Evolutionary conservation across 2,888 invertebrate genomes (phyloP).

Genomic region (Andricus quercusramuli): DNA sequence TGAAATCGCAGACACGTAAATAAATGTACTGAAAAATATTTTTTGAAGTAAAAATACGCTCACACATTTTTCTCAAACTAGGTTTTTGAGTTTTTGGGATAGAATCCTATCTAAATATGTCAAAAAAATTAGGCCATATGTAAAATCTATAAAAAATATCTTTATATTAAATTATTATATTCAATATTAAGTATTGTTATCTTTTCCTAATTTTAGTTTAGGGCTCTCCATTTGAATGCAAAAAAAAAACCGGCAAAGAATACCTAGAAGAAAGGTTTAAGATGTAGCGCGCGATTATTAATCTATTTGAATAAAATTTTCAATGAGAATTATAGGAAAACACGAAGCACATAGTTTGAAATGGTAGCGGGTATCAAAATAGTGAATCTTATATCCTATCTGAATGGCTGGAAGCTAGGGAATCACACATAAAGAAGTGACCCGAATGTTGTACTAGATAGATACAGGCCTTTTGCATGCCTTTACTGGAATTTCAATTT

Average conservation of each 20-base stretch:
- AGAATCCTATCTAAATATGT: too few species aligned
- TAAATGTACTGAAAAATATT: too few species aligned
- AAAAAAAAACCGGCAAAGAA: not conserved
- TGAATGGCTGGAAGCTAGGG: not conserved
- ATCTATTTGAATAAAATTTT: not conserved
- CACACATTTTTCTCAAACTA: too few species aligned
- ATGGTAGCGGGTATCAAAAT: not conserved
- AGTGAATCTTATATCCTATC: not conserved
- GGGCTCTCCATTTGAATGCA: too few species aligned
- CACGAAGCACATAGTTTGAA: not conserved
- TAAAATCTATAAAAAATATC: too few species aligned
- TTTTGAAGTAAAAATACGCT: too few species aligned
- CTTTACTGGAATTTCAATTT: slow-evolving; percentile 29
- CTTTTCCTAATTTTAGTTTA: too few species aligned
- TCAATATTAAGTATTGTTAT: too few species aligned
- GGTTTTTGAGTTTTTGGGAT: too few species aligned
- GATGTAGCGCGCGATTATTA: not conserved
- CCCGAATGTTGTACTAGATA: slow-evolving; percentile 19
- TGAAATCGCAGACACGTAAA: too few species aligned
- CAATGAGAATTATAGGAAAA: not conserved
- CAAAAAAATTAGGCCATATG: too few species aligned
- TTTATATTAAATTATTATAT: too few species aligned
- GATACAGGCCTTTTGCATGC: slow-evolving; percentile 3
- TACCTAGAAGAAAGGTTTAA: not conserved
- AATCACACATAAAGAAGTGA: slow-evolving; percentile 20